A percentile compares a stretch with the other conserved stretches of the same genome.
Evolutionary conservation across 2,888 invertebrate genomes (phyloP).

Genomic region (Cryptocephalus moraei): DNA sequence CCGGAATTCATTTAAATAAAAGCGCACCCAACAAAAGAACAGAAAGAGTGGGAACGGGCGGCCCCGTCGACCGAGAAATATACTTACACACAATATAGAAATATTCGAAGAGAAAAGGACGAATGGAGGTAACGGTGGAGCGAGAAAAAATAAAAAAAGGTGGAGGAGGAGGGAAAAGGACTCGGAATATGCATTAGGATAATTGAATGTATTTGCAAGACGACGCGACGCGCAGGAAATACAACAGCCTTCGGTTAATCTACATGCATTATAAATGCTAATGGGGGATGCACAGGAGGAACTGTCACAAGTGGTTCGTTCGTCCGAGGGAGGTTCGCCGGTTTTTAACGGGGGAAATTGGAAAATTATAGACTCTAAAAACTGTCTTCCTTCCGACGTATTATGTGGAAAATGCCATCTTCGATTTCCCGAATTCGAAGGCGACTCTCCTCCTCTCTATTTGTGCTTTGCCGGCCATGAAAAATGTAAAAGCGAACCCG

Average conservation of each 20-base stretch:
- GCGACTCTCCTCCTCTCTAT: slow-evolving; percentile 14
- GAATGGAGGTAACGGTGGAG: slow-evolving; percentile 1
- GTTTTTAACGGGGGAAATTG: not conserved
- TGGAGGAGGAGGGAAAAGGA: slow-evolving; percentile 7
- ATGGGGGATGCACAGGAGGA: too few relatives aligned
- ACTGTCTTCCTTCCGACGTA: slow-evolving; percentile 6
- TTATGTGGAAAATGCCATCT: slow-evolving; percentile 5
- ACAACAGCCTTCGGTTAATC: too few relatives aligned
- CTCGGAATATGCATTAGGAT: slow-evolving; percentile 17
- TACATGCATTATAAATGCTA: too few relatives aligned
- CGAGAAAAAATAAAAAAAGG: slow-evolving; percentile 3
- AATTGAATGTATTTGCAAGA: slow-evolving; percentile 15
- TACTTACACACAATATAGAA: not conserved
- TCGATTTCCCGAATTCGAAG: slow-evolving; percentile 8
- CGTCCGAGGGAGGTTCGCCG: not conserved
- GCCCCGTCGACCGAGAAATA: not conserved
- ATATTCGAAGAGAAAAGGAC: not conserved
- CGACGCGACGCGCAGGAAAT: slow-evolving; percentile 1
- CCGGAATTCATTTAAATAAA: slow-evolving; percentile 8
- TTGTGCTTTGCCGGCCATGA: slow-evolving; percentile 23
- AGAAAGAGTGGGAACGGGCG: too few relatives aligned
- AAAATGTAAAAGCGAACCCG: slow-evolving; percentile 20
- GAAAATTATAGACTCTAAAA: slow-evolving; percentile 6
- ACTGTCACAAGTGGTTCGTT: not conserved
- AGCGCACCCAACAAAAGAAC: not conserved